These are phyloP conservation scores for Laupala kohalensis DNA, from an alignment of 1,140 invertebrate genomes.

Conservation along the genomic window DNA sequence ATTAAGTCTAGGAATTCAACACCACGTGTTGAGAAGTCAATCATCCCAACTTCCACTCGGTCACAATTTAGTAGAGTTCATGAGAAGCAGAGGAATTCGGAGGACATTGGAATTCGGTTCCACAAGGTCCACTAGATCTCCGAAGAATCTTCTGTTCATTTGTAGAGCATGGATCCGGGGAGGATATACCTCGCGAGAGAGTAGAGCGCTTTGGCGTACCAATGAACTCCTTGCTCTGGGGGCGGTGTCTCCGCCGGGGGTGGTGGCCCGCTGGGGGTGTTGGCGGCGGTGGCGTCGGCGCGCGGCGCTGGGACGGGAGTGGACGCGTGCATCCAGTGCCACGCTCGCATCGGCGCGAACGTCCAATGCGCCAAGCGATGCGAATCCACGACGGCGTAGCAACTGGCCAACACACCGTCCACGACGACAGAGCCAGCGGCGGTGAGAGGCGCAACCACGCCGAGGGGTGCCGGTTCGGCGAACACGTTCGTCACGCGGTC, in stretches of 20 bases:
- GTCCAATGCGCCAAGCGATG: constrained; percentile 71
- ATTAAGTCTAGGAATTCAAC: too few species aligned
- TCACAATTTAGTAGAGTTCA: too few species aligned
- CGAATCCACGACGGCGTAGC: constrained; percentile 82
- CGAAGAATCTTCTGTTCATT: too few species aligned
- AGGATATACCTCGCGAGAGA: constrained; percentile 51
- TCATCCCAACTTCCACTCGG: too few species aligned
- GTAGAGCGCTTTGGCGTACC: constrained; percentile 74
- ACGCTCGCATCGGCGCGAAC: constrained; percentile 56
- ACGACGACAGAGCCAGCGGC: constrained; percentile 75
- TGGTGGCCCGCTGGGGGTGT: constrained; percentile 13
- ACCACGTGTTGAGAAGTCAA: too few species aligned
- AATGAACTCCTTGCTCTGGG: constrained; percentile 55
- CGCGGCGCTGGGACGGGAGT: too few species aligned
- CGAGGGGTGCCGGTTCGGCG: constrained; percentile 39
- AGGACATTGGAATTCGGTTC: too few species aligned
- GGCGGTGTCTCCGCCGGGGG: constrained; percentile 3
- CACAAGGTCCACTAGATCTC: too few species aligned
- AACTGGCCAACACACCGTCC: constrained; percentile 81
- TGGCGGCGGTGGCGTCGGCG: constrained; percentile 24
- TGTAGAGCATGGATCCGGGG: constrained; percentile 28
- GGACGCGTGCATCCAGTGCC: constrained; percentile 16
- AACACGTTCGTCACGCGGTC: constrained; percentile 33
- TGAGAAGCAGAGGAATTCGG: too few species aligned
- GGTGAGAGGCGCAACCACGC: constrained; percentile 82